Conservation (phyloP, 1,140 invertebrate genomes). For the Leptoteleia sp. region DNA sequence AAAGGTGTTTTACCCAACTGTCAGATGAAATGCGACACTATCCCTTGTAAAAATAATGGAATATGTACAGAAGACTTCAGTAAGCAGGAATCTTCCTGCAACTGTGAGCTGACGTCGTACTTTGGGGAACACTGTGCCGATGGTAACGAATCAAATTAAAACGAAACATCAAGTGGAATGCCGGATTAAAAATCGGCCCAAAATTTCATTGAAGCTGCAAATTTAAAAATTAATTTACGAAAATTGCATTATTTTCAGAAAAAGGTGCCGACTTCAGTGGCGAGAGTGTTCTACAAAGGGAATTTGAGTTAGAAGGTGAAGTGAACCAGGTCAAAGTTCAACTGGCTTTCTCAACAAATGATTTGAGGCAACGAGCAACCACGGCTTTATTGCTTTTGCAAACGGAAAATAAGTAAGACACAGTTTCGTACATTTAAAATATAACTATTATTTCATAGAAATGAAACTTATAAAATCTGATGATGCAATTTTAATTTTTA, state of each 20-base stretch:
- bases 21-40: constrained; percentile 92
- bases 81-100: constrained; percentile 90
- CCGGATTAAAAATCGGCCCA: too few species aligned
- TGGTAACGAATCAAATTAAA: too few species aligned
- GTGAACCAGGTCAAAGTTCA: constrained; percentile 89
- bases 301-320: constrained; percentile 86
- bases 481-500: constrained; percentile 23
- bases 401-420: constrained; percentile 88
- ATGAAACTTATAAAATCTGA: constrained; percentile 9
- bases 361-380: constrained; percentile 87
- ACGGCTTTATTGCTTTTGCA: constrained; percentile 89
- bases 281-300: constrained; percentile 89
- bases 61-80: constrained; percentile 94
- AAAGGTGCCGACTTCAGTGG: constrained; percentile 94
- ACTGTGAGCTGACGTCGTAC: constrained; percentile 94
- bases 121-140: constrained; percentile 87
- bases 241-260: constrained; percentile 83
- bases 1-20: constrained; percentile 89
- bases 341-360: constrained; percentile 90
- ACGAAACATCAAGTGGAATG: too few species aligned
- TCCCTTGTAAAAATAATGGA: constrained; percentile 93
- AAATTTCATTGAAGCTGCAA: too few species aligned
- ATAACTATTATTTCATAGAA: too few species aligned
- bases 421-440: too few species aligned
- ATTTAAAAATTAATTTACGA: too few species aligned